Evolutionary conservation across 2,888 invertebrate species (phyloP).

Genomic region (Drosophila meridionalis): DNA sequence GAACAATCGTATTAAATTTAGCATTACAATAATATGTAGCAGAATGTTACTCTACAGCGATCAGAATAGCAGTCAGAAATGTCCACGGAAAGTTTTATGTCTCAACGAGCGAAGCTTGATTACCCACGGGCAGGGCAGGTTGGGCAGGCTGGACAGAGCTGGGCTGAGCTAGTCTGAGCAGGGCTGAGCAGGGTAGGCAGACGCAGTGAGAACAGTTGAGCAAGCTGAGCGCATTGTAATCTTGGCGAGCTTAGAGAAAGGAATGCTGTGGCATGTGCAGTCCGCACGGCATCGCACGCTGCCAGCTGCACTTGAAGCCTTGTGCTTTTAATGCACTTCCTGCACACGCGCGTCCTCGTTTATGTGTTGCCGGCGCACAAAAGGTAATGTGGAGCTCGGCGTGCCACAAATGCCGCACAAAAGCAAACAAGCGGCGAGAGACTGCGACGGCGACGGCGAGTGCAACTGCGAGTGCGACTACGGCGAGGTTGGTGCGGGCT

Average conservation of each 20-base stretch:
- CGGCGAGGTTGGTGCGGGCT: not conserved
- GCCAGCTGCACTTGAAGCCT: slow-evolving; percentile 7
- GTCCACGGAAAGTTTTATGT: not conserved
- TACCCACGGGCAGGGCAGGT: not conserved
- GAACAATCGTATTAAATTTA: not conserved
- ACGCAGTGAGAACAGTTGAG: not conserved
- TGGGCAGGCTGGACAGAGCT: not conserved
- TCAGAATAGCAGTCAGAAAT: not conserved
- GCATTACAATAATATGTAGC: no score
- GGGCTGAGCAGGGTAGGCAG: not conserved
- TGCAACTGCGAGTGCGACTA: not conserved
- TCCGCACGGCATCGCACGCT: not conserved
- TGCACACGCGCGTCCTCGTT: slow-evolving; percentile 33
- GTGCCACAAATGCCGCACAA: slow-evolving; percentile 28
- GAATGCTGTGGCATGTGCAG: slow-evolving; percentile 10
- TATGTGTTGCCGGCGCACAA: slow-evolving; percentile 10
- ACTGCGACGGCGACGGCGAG: not conserved
- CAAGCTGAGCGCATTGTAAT: not conserved
- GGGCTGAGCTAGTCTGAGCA: not conserved
- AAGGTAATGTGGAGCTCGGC: slow-evolving; percentile 21
- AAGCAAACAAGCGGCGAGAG: slow-evolving; percentile 26
- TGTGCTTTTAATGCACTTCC: slow-evolving; percentile 67
- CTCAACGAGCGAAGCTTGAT: not conserved
- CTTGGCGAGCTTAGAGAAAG: not conserved
- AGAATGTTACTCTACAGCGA: not conserved